Evolutionary conservation across 2,113 vertebrate species (phyloP), one percentile per base, ranked within the genome.

Genomic region (Ameiurus melas): DNA sequence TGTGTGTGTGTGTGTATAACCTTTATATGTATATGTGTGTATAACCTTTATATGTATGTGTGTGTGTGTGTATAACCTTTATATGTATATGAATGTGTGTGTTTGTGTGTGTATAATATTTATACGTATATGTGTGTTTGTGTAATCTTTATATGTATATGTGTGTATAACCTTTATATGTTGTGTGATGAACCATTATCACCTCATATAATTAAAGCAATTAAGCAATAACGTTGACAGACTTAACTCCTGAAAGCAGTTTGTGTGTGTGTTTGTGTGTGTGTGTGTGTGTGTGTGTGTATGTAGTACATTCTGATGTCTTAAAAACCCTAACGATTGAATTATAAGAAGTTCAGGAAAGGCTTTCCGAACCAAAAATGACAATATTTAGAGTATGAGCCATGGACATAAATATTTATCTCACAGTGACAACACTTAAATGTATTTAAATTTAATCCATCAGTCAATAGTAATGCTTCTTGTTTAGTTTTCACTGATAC

Each of bases 321-420:
- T 53, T 53, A 79, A 78, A 51, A 47, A 51, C 25, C 43, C 13
- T 36, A n/a, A 66, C 25, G 39, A 60, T 7, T 55, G 68, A 77
- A 58, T 66, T 81, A 64, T 60, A 85, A 82, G 62, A 85, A 75
- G 62, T 64, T 82, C 78, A 90, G 62, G 66, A 88, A 82, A 85
- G 70, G 60, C 25, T 30, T 70, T 80, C 43, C 30, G 51, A 89
- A 68, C 71, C 68, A 36, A 60, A 88, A 87, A 85, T 62, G 81
- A 79, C 86, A 85, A 79, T 87, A 87, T 91, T 89, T 89, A 85
- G 84, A 87, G 60, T 86, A 87, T 39, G 68, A 60, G 27, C 68
- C 62, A 77, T 79, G 86, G 75, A 84, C 27, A 57, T 89, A 84
- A 89, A 91, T 89, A 89, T 91, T 91, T 88, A 86, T 81, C 75